Evolutionary conservation across 2,797 vertebrate genomes (phyloP).

Genomic region (Lutjanus campechanus): DNA sequence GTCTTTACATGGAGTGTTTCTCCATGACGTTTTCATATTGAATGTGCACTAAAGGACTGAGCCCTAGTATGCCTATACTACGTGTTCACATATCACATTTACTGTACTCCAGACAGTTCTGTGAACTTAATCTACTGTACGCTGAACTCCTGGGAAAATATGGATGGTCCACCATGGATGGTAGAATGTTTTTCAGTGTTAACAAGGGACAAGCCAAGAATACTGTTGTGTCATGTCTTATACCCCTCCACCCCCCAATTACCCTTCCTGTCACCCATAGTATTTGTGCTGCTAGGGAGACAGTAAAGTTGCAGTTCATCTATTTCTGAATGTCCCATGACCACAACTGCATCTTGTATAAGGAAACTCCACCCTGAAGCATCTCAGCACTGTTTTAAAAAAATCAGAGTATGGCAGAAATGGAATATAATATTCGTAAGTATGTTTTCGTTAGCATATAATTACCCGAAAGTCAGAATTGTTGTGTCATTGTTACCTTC

Average conservation of each 20-base stretch:
- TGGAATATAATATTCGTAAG: too few relatives aligned
- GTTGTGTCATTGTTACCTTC: too few relatives aligned
- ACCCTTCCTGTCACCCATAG: neutral
- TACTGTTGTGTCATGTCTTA: constrained; percentile 10
- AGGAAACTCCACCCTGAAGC: constrained; percentile 7
- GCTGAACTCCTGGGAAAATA: constrained; percentile 34
- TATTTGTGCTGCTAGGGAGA: constrained; percentile 24
- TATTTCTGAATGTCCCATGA: constrained; percentile 29
- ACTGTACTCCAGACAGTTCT: constrained; percentile 31
- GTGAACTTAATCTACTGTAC: constrained; percentile 35
- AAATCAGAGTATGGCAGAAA: neutral
- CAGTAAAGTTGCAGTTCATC: neutral
- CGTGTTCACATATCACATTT: constrained; percentile 47
- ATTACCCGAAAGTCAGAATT: too few relatives aligned
- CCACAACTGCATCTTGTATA: constrained; percentile 16
- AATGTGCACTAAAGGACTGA: constrained; percentile 62
- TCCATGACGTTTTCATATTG: constrained; percentile 32
- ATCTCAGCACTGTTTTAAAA: constrained; percentile 6
- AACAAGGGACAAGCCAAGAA: constrained; percentile 14
- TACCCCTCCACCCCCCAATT: neutral
- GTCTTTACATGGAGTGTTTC: constrained; percentile 2
- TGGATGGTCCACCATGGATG: neutral
- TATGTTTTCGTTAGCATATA: too few relatives aligned
- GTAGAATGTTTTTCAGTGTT: constrained; percentile 21
- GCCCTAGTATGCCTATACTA: constrained; percentile 38